Percentiles rank a stretch among this genome's conserved stretches.
phyloP scores from a whole-genome alignment of 2,113 vertebrate genomes.

The Microtus ochrogaster region DNA sequence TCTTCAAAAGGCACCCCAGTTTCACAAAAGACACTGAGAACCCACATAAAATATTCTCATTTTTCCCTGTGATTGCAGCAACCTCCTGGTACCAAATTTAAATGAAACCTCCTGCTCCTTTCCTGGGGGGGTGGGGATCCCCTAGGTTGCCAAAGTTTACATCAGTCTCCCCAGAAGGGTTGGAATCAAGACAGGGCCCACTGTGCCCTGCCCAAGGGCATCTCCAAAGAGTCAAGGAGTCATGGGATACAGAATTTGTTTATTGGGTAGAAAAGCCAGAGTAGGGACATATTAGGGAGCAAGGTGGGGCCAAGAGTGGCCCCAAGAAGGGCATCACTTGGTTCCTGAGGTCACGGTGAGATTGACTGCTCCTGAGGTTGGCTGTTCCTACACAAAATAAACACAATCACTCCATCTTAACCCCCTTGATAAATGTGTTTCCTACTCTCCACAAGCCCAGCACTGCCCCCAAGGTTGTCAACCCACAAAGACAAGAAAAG shows the following conservation, averaged over 20 bases:
- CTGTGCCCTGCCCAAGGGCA: neutral
- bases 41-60: fast-evolving
- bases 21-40: neutral
- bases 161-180: neutral
- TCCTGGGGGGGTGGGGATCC: too few relatives aligned
- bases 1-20: fast-evolving
- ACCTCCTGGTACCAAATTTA: too few relatives aligned
- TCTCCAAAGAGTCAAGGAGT: neutral
- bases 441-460: neutral
- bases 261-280: neutral
- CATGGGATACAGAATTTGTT: neutral
- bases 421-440: neutral
- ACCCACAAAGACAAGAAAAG: neutral
- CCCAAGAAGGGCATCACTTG: neutral
- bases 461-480: fast-evolving
- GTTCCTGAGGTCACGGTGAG: fast-evolving
- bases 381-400: neutral
- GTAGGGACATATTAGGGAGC: fast-evolving
- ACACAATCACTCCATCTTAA: fast-evolving
- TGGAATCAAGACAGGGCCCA: fast-evolving
- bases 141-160: too few relatives aligned
- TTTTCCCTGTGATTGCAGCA: neutral
- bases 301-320: neutral
- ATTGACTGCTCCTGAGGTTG: neutral
- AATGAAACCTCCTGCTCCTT: neutral